Base-by-base conservation (phyloP, 1,140 invertebrate genomes). In the Nasonia longicornis region DNA sequence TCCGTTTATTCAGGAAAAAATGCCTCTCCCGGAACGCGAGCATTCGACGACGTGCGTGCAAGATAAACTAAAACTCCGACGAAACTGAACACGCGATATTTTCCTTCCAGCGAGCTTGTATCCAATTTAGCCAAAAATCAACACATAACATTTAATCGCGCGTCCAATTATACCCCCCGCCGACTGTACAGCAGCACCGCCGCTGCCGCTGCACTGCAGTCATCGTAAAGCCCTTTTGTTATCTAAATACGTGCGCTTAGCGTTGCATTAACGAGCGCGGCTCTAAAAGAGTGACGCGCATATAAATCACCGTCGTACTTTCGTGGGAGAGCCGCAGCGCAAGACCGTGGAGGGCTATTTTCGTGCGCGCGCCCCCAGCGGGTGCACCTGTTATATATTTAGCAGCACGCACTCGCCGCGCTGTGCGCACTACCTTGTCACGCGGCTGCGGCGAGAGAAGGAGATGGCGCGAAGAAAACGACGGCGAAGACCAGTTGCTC, bases 351-450 rank as follows among this genome's bases (percentile, higher is more conserved):
- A 14, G 71, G n/a, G 38, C 45, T 45, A 48, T 73, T 73, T 71
- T 20, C n/a, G 64, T 67, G 26, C 22, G 4, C 12, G 29, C 66
- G 64, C 29, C 31, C n/a, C 63, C 20, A 20, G 14, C 35, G 58
- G 79, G 78, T 77, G 82, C 82, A 85, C 69, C 45, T 79, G 82
- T 84, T 88, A 87, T 87, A 82, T 82, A 87, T 88, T 88, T 88
- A 88, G 86, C 67, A 7, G 45, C 45, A 22, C 64, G 31, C 64
- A 45, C 63, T 26, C 64, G 45, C 63, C 69, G 1, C 66, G 26
- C 75, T 6, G 80, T 66, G 7, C 35, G 66, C 82, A 76, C 29
- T 83, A 86, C 85, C 86, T 86, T 86, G 84, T 86, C 82, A 84
- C 81, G 35, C 26, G 31, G 38, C 31, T 4, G 22, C n/a, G n/a